Base-by-base conservation (phyloP, 2,888 invertebrate species). In the Bruchidius siliquastri region DNA sequence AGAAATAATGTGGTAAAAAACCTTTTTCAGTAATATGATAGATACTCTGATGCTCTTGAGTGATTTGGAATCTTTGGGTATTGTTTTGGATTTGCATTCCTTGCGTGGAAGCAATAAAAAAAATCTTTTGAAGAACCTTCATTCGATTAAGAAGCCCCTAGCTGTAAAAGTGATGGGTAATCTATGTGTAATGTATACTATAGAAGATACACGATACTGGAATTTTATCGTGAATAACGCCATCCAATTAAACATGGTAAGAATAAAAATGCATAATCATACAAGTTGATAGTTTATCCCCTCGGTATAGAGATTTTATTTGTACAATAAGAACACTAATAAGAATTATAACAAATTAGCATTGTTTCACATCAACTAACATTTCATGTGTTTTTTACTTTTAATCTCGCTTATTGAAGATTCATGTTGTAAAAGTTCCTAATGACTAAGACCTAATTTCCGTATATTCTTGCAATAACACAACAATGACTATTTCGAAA, bases 141-240 rank as follows among this genome's bases (percentile, higher is more conserved):
- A 80, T n/a, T 74, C 81, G 68, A 75, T 80, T 2, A 77, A 74
- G 20, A 80, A 79, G 75, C 75, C 79, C 0, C 22, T 78, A 13
- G 77, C 78, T 18, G 72, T 85, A 26, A 81, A 82, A 77, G 79
- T 81, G 26, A 83, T 85, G 83, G 83, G 81, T 10, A 74, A 77
- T 26, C 73, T 84, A 72, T 85, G 85, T 75, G 81, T 81, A 22
- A 81, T 81, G 0, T 84, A 83, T 71, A 71, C 72, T 18, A 78
- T 84, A 22, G 78, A 82, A 49, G 82, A 83, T 74, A 22, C 77
- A 66, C 80, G 78, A 71, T 81, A 81, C 75, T 83, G 83, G 83
- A 79, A 82, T 30, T 82, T 78, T 73, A 82, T 83, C 69, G 75
- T 83, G 21, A 79, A 79, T 69, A 75, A 72, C 73, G 75, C 79